These are phyloP conservation scores for Drosophila histrio DNA, from an alignment of 2,888 invertebrate genomes.

Conservation along the genomic window DNA sequence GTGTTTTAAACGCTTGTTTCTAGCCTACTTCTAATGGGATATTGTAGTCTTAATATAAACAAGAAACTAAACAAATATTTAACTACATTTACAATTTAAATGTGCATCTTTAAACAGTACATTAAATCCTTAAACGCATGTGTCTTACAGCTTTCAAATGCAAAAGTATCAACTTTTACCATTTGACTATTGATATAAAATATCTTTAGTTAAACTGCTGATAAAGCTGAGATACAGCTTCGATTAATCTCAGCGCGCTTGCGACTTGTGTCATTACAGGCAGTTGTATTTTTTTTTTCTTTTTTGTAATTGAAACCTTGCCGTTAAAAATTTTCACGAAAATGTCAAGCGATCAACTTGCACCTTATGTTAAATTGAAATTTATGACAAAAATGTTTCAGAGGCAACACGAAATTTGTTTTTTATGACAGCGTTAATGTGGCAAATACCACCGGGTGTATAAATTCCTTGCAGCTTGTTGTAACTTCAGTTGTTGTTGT, in stretches of 20 bases:
- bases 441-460: conserved; percentile 45
- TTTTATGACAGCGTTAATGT: conserved; percentile 67
- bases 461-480: conserved; percentile 45
- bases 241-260: not conserved
- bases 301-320: conserved; percentile 43
- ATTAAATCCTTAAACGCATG: no score
- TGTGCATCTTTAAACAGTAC: no score
- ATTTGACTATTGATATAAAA: no score
- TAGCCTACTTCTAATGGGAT: no score
- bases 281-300: not conserved
- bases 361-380: conserved; percentile 53
- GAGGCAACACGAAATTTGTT: conserved; percentile 47
- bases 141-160: no score
- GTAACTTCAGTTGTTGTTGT: not conserved
- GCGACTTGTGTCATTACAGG: not conserved
- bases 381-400: conserved; percentile 61
- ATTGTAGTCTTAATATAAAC: no score
- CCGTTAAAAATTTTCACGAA: conserved; percentile 2
- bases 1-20: no score
- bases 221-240: no score
- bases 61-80: no score
- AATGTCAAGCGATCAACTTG: conserved; percentile 42
- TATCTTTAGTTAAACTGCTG: no score
- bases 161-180: no score
- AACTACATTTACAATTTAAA: no score